Base-by-base conservation (phyloP, 2,888 invertebrate genomes). In the Argyresthia albistria region DNA sequence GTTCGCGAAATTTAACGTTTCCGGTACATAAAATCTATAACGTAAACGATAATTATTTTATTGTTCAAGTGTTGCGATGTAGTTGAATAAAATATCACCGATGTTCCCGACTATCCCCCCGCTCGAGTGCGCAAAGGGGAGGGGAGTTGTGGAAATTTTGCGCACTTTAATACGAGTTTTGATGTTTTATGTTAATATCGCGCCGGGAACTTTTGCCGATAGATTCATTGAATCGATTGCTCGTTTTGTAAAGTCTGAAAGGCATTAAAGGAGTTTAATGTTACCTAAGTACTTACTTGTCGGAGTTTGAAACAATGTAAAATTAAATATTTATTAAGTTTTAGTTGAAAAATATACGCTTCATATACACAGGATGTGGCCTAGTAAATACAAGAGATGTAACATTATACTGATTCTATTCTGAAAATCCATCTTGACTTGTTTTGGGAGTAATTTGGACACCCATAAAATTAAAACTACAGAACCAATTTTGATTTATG, bases 1-100 rank as follows among this genome's bases (percentile, higher is more conserved):
- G 14, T 64, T 56, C 56, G 60, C 66, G 70, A 69, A n/a, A n/a
- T n/a, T 63, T 57, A 58, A 63, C 64, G 66, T 70, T 86, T 86
- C 83, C 86, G 61, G 70, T 65, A 81, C 84, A 84, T 84, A 83
- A 83, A 84, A 70, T 70, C 70, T 72, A 68, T 64, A 66, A 69
- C 75, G 75, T 78, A 80, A 78, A 84, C 76, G 82, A 84, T 83
- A 86, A 86, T 86, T 83, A 84, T 86, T 81, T 81, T 86, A 87
- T 86, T 86, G 86, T 82, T 86, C 75, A 81, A 83, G 78, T 81
- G 73, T 86, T 80, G 74, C 75, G 72, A 73, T 80, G 80, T 80
- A 79, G 81, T 73, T 72, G 77, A 77, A 80, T 77, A 76, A 80
- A 76, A 76, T 79, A 79, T 73, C 71, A 72, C 62, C 67, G 62